Evolutionary conservation across 2,113 vertebrate genomes (phyloP).

Genomic region (Halcyon malimbica): DNA sequence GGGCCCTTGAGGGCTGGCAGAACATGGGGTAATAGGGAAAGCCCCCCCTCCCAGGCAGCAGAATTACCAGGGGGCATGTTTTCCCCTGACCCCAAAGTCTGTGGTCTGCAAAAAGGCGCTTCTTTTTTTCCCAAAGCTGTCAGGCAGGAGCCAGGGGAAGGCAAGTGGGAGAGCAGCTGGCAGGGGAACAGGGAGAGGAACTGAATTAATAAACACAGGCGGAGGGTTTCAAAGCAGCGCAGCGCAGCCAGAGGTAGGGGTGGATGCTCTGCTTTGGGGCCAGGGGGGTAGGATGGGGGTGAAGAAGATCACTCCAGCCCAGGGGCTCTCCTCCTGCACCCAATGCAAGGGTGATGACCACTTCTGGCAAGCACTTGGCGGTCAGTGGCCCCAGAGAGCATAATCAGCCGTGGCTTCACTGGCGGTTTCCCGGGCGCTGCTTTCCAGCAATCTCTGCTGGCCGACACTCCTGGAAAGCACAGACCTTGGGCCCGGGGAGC

Average conservation of each 20-base stretch:
- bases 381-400: background rate
- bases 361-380: background rate
- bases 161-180: background rate
- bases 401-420: background rate
- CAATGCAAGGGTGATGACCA: background rate
- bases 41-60: background rate
- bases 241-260: background rate
- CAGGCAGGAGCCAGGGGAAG: background rate
- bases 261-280: rapidly evolving
- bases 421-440: background rate
- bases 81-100: background rate
- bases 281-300: background rate
- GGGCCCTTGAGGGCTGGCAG: background rate
- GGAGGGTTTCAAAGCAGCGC: background rate
- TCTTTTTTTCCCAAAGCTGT: background rate
- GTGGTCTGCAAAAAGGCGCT: constrained; percentile 4
- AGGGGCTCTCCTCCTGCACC: background rate
- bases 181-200: background rate
- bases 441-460: constrained; percentile 43
- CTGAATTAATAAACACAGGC: constrained; percentile 27
- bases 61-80: background rate
- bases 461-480: constrained; percentile 14
- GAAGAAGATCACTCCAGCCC: background rate
- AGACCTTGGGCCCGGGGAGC: background rate
- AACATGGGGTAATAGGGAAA: background rate